A percentile compares a stretch with the other conserved stretches of the same genome.
phyloP scores from a whole-genome alignment of 2,113 vertebrate species.

The Proterorhinus semilunaris region DNA sequence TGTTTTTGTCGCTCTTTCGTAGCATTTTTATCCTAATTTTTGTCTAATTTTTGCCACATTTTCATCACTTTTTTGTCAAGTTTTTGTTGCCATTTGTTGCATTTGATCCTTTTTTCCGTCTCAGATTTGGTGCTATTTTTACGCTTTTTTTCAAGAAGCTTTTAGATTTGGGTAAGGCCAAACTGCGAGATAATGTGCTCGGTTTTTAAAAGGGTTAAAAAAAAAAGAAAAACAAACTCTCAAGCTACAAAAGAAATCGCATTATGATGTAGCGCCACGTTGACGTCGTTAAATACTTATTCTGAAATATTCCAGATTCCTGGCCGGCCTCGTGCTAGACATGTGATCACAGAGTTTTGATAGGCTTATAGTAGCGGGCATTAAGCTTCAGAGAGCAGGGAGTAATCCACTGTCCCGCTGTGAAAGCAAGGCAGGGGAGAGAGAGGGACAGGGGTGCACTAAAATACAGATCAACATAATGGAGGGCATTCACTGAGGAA shows the following conservation, averaged over 20 bases:
- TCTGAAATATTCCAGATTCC: slow-evolving; percentile 1
- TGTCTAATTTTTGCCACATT: too few species aligned
- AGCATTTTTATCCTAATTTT: too few species aligned
- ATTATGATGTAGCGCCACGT: not conserved
- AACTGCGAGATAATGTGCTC: too few species aligned
- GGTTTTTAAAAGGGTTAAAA: too few species aligned
- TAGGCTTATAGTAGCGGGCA: slow-evolving; percentile 20
- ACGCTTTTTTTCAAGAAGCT: too few species aligned
- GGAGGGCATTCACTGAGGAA: not conserved
- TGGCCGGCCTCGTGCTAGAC: not conserved
- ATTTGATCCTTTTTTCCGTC: not conserved
- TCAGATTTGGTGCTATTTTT: too few species aligned
- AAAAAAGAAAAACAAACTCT: too few species aligned
- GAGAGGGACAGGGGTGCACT: not conserved
- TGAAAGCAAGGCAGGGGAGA: not conserved
- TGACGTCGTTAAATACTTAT: not conserved
- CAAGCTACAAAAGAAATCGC: not conserved
- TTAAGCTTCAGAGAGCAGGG: slow-evolving; percentile 28
- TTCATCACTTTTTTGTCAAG: too few species aligned
- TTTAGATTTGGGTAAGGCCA: too few species aligned
- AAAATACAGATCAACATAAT: slow-evolving; percentile 1
- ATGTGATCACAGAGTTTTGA: slow-evolving; percentile 40
- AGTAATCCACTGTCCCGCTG: slow-evolving; percentile 42
- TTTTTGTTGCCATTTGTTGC: not conserved
- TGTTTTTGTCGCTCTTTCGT: too few species aligned